phyloP scores from a whole-genome alignment of 2,797 vertebrate species.

The Esox lucius region DNA sequence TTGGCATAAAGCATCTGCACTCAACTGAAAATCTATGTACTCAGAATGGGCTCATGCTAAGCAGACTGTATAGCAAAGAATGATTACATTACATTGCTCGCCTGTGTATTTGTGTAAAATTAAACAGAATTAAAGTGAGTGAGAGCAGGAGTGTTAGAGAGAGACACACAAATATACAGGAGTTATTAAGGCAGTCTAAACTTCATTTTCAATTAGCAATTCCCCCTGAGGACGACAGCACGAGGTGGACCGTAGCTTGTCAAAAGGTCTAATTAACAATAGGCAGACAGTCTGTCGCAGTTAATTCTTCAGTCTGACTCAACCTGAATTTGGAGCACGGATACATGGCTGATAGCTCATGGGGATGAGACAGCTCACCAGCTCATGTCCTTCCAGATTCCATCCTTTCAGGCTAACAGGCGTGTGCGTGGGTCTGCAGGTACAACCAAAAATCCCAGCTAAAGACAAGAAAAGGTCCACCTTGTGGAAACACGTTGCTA shows the following conservation, averaged over 20 bases:
- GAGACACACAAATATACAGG: background rate
- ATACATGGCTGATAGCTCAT: background rate
- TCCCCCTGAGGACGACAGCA: background rate
- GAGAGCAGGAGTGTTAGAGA: background rate
- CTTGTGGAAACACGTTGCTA: too few relatives aligned
- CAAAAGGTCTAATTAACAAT: background rate
- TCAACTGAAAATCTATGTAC: background rate
- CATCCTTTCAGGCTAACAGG: too few relatives aligned
- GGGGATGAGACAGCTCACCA: background rate
- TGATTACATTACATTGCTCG: background rate
- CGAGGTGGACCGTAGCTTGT: background rate
- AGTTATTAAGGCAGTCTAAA: background rate
- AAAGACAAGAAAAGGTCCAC: too few relatives aligned
- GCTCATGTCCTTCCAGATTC: background rate
- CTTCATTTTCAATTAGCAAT: background rate
- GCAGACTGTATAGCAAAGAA: background rate
- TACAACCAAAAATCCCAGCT: too few relatives aligned
- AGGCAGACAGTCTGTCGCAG: slow-evolving; percentile 14
- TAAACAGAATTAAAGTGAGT: background rate
- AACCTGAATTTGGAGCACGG: background rate
- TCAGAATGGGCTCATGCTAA: background rate
- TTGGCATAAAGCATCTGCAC: background rate
- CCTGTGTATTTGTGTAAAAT: background rate
- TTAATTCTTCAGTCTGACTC: slow-evolving; percentile 3
- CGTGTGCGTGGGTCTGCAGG: too few relatives aligned